A percentile compares a stretch with the other conserved stretches of the same genome.
phyloP scores from a whole-genome alignment of 2,113 vertebrate species.

The Entomyzon cyanotis region DNA sequence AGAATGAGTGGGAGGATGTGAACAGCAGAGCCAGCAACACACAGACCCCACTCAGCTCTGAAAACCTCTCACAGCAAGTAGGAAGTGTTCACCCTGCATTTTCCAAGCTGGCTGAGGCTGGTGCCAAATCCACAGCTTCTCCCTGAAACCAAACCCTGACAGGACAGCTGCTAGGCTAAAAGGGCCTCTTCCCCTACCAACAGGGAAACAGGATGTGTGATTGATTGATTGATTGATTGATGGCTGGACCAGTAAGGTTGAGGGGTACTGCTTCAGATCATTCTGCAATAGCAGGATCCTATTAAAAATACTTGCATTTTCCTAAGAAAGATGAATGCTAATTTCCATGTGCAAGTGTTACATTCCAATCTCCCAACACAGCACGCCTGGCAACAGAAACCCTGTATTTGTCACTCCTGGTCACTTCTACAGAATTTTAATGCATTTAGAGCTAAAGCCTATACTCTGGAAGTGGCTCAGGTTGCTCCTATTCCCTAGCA shows the following conservation, averaged over 20 bases:
- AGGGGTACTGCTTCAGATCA: neutral
- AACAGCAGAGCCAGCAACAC: neutral
- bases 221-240: neutral
- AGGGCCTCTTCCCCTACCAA: neutral
- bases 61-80: neutral
- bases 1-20: neutral
- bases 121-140: neutral
- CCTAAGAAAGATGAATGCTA: neutral
- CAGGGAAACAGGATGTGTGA: neutral
- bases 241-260: neutral
- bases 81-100: neutral
- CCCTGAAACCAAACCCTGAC: neutral
- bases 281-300: neutral
- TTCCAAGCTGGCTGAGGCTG: neutral
- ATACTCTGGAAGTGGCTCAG: neutral
- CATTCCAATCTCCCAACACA: neutral
- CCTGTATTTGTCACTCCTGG: neutral
- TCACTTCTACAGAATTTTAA: neutral
- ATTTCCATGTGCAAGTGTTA: neutral
- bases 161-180: neutral
- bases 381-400: neutral
- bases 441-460: neutral
- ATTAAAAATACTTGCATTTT: neutral
- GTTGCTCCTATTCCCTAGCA: neutral
- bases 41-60: neutral